Base-by-base conservation (phyloP, 2,113 vertebrate genomes). In the Sylvietta virens region DNA sequence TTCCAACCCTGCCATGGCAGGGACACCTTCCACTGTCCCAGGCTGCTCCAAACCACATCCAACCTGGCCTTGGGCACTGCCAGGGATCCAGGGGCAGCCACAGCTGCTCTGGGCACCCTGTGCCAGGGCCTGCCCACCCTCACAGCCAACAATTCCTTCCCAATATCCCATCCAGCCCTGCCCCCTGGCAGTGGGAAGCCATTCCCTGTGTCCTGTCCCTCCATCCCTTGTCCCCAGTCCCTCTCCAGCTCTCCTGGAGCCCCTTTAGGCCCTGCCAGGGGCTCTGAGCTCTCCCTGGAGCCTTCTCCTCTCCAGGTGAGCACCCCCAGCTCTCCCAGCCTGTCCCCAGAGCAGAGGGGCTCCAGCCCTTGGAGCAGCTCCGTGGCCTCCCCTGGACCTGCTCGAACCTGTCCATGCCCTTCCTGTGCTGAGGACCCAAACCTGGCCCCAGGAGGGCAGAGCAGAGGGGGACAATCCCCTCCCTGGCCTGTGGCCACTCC, bases 41-140 rank as follows among this genome's bases (percentile, higher is more conserved):
- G 48, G 35, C 0, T 26, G 21, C 50, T 72, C 66, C 74, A 3
- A 87, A 15, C 47, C 24, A 47, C 1, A 0, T 24, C 56, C 84
- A 56, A 1, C 57, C 74, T 56, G 65, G 40, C 65, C 57, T 62
- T 20, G 73, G 74, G 0, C 73, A 78, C n/a, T 87, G 3, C 47
- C 84, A 87, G 64, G 73, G 64, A 78, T 69, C 79, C 79, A 81
- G 84, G 84, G 73, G 47, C 53, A 77, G 62, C 62, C 72, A 10
- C 83, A 69, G 62, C 73, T 86, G 6, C 64, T 53, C 73, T 87
- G 64, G 23, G 23, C 1, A 60, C 2, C 2, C 72, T 10, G 3
- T 33, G 1, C 73, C 84, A 78, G 56, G 39, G 15, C 10, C 33
- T 78, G 0, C 2, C 6, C 47, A 39, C 39, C 45, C 62, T 86